Percentiles rank a stretch among this genome's conserved stretches.
These are phyloP conservation scores for Tachypleus tridentatus DNA, from an alignment of 1,140 invertebrate species.

Conservation along the genomic window DNA sequence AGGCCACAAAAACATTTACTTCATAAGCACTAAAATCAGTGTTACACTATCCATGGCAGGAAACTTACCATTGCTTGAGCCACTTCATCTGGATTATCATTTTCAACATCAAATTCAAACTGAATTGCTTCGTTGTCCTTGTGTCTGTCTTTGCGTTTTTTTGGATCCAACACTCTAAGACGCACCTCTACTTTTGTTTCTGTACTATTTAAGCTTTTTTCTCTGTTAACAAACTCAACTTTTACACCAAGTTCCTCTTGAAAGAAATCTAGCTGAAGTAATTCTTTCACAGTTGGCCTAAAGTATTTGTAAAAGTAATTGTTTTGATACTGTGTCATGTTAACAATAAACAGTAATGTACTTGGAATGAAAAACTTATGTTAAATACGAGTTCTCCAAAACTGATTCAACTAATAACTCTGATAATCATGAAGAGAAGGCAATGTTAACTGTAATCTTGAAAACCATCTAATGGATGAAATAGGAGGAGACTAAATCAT, in stretches of 20 bases:
- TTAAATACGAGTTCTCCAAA: too few relatives aligned
- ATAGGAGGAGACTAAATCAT: too few relatives aligned
- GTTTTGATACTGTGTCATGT: too few relatives aligned
- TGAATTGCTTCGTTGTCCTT: slow-evolving; percentile 99
- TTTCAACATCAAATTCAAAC: slow-evolving; percentile 90
- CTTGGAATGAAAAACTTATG: too few relatives aligned
- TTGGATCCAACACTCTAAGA: slow-evolving; percentile 88
- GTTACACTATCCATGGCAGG: neutral
- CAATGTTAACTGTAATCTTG: too few relatives aligned
- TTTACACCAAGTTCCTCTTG: slow-evolving; percentile 88
- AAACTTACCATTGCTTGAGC: slow-evolving; percentile 76
- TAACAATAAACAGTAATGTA: too few relatives aligned
- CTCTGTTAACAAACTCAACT: slow-evolving; percentile 74
- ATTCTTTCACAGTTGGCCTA: slow-evolving; percentile 79
- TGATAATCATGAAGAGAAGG: too few relatives aligned
- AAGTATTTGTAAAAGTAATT: neutral
- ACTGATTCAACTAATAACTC: too few relatives aligned
- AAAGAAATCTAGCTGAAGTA: slow-evolving; percentile 96
- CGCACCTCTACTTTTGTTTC: slow-evolving; percentile 64
- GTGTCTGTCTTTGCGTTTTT: slow-evolving; percentile 86
- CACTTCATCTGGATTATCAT: slow-evolving; percentile 87
- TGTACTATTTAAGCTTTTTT: slow-evolving; percentile 44
- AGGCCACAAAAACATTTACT: too few relatives aligned
- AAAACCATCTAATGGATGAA: too few relatives aligned
- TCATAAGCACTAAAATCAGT: too few relatives aligned